Conservation (phyloP, 2,888 invertebrate genomes). For the Heliconius hortense region DNA sequence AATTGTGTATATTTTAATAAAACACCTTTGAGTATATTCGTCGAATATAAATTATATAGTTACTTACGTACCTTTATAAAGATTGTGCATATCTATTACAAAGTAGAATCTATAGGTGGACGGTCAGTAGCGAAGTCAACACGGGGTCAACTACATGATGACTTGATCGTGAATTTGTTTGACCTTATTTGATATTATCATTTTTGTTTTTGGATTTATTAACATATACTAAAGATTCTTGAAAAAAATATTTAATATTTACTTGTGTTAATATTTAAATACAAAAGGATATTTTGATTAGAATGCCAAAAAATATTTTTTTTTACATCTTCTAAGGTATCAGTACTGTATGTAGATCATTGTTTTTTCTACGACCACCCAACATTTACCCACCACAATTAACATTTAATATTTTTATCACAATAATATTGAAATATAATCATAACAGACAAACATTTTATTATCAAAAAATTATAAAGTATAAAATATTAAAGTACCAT, state of each 20-base stretch:
- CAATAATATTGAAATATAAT: slow-evolving; percentile 14
- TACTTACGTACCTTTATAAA: background rate
- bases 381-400: background rate
- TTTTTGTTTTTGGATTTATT: background rate
- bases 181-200: slow-evolving; percentile 10
- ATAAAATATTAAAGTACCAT: slow-evolving; percentile 37
- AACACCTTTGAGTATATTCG: background rate
- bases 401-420: slow-evolving; percentile 2
- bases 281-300: no score
- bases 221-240: background rate
- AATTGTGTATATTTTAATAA: background rate
- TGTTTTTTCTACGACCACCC: no score
- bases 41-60: background rate
- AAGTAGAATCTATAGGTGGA: background rate
- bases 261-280: no score
- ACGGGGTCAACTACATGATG: slow-evolving; percentile 21
- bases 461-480: slow-evolving; percentile 22
- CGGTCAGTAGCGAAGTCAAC: slow-evolving; percentile 1
- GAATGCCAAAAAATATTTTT: no score
- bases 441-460: slow-evolving; percentile 22
- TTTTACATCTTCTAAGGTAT: no score
- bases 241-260: no score
- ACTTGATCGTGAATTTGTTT: slow-evolving; percentile 15
- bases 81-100: background rate
- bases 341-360: no score